Evolutionary conservation across 2,797 vertebrate genomes (phyloP).

Genomic region (Argya squamiceps): DNA sequence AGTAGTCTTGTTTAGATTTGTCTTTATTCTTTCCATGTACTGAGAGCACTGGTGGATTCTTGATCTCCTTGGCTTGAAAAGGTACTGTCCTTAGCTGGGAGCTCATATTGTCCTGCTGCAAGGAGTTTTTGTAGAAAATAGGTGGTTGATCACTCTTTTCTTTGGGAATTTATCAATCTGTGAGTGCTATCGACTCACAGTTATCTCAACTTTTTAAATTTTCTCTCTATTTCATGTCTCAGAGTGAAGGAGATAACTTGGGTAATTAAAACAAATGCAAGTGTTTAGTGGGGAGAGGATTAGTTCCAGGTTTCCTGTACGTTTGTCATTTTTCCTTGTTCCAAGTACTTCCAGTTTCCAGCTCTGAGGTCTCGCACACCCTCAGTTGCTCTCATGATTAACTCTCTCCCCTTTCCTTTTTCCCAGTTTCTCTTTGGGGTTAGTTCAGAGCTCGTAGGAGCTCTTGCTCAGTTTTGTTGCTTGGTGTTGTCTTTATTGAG

Average conservation of each 20-base stretch:
- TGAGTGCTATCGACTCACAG: neutral
- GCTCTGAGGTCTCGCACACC: neutral
- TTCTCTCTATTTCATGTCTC: neutral
- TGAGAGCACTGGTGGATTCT: neutral
- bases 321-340: neutral
- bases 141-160: neutral
- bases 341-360: neutral
- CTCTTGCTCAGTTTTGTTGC: conserved; percentile 1
- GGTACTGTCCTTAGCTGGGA: neutral
- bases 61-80: neutral
- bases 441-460: neutral
- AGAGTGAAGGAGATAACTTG: neutral
- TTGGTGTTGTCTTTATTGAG: neutral
- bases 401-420: neutral
- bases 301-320: neutral
- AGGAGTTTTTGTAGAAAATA: neutral
- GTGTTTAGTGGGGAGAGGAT: neutral
- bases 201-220: neutral
- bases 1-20: neutral
- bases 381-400: neutral
- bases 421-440: neutral
- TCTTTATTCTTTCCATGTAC: neutral
- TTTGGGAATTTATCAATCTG: neutral
- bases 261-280: neutral
- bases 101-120: neutral